Conservation (phyloP, 2,797 vertebrate genomes). For the Halcyon leucocephala region DNA sequence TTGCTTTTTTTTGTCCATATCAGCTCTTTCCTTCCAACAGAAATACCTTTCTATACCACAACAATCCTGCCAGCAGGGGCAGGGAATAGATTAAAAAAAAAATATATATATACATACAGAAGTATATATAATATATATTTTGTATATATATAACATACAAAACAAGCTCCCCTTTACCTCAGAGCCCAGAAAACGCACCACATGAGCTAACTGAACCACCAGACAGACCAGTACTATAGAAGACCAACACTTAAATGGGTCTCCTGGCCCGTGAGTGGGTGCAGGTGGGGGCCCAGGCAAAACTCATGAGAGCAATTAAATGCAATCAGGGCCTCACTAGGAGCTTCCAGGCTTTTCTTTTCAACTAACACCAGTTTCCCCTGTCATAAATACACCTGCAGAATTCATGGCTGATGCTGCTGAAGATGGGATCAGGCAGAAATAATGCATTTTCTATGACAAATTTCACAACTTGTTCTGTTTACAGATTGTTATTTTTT, state of each 20-base stretch:
- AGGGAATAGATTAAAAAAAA: too few relatives aligned
- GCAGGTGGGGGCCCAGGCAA: too few relatives aligned
- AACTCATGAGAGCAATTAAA: not conserved
- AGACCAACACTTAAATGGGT: accelerated
- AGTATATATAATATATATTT: not conserved
- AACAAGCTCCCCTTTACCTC: not conserved
- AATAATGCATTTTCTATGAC: not conserved
- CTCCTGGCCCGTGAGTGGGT: accelerated
- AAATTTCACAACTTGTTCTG: not conserved
- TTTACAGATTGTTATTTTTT: not conserved
- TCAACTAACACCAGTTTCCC: not conserved
- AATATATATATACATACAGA: accelerated
- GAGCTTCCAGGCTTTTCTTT: not conserved
- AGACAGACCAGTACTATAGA: accelerated
- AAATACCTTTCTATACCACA: not conserved
- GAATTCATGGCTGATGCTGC: not conserved
- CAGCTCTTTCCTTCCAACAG: not conserved
- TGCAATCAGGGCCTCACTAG: accelerated
- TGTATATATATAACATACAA: too few relatives aligned
- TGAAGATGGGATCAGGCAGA: accelerated
- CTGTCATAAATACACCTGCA: accelerated
- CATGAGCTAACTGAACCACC: accelerated
- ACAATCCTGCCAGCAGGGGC: not conserved
- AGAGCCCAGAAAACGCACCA: accelerated
- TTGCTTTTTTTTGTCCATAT: not conserved